Evolutionary conservation across 2,888 invertebrate genomes (phyloP), one percentile per base, ranked within the genome.

Genomic region (Scaptodrosophila latifasciaeformis): DNA sequence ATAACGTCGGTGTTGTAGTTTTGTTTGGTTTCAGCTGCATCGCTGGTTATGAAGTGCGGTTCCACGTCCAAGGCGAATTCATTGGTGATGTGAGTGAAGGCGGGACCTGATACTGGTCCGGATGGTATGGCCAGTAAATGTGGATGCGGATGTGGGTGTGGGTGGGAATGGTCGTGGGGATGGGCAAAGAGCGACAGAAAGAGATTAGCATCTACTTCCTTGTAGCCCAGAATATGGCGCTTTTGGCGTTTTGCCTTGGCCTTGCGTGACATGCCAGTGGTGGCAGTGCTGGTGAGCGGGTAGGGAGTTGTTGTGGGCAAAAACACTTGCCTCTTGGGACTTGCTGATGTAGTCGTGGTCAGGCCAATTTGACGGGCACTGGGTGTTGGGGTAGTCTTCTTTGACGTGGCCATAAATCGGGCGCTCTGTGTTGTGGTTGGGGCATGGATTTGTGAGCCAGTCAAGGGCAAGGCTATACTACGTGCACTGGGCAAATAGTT

Each of bases 1-100:
- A 84, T 82, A 4, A 82, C 77, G 58, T 84, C 83, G 34, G 76
- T 82, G 79, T 70, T 84, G 29, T 77, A 79, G 48, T 81, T 81
- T n/a, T 81, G 76, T 24, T 83, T 84, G 2, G 59, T 34, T 37
- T 70, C 74, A 0, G 49, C 54, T 1, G 45, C 55, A 2, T 65
- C 65, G 10, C 34, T 39, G n/a, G n/a, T n/a, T 1, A 83, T 49
- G 12, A 65, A 78, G 18, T 82, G 80, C 15, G 76, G 70, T 19
- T 83, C 82, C 21, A 61, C 54, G 18, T 72, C 69, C 3, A 65
- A 49, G 49, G 70, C 72, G 18, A 70, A 80, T 17, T 82, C 77
- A 21, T 81, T 77, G 5, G 64, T 50, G 15, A 77, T 59, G 51
- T 69, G 71, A 4, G 76, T 54, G 52, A 68, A 60, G 54, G 71